Conservation (phyloP, 2,888 invertebrate genomes). For the Drosophila setosimentum region DNA sequence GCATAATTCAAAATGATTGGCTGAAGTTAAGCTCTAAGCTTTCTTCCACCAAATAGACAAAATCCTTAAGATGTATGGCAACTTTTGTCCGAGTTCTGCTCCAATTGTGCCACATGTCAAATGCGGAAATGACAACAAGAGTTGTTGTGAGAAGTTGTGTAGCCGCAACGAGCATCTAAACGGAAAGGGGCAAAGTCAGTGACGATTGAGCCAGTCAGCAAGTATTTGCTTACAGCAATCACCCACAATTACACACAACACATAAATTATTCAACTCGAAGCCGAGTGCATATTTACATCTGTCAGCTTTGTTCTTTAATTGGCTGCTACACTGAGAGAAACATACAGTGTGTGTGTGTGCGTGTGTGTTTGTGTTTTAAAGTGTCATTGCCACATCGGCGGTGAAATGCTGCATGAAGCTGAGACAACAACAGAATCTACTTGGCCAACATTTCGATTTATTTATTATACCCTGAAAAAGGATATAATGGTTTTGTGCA, state of each 20-base stretch:
- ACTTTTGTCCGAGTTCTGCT: slow-evolving; percentile 18
- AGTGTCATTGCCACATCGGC: slow-evolving; percentile 45
- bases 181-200: not conserved
- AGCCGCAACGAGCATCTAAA: slow-evolving; percentile 5
- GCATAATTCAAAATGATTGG: not conserved
- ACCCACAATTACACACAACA: slow-evolving; percentile 54
- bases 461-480: no score
- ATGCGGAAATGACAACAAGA: slow-evolving; percentile 19
- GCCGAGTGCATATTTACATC: slow-evolving; percentile 22
- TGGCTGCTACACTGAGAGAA: slow-evolving; percentile 1
- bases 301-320: slow-evolving; percentile 4
- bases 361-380: slow-evolving; percentile 12
- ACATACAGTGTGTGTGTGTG: not conserved
- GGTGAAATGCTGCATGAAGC: slow-evolving; percentile 53
- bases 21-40: not conserved
- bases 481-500: no score
- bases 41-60: not conserved
- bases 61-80: not conserved
- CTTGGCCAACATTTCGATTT: slow-evolving; percentile 20
- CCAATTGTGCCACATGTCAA: slow-evolving; percentile 33
- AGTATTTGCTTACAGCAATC: slow-evolving; percentile 37
- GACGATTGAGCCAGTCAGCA: slow-evolving; percentile 5
- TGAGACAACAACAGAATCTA: slow-evolving; percentile 12
- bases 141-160: no score
- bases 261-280: slow-evolving; percentile 30